Evolutionary conservation across 2,888 invertebrate species (phyloP).

Genomic region (Heliconius aoede): DNA sequence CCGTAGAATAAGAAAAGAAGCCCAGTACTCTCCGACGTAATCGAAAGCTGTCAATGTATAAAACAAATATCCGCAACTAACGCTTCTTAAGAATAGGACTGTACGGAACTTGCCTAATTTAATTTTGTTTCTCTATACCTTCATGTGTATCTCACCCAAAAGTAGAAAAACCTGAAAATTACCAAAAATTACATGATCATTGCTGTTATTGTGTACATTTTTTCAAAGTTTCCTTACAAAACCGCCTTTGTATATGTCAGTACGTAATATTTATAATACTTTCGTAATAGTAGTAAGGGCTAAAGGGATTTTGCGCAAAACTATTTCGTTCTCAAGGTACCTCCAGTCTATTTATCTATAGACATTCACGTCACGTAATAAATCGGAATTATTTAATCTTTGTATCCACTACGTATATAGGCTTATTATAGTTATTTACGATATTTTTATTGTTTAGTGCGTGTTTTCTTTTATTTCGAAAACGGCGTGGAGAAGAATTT

Average conservation of each 20-base stretch:
- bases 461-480: constrained; percentile 10
- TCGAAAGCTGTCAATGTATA: constrained; percentile 20
- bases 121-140: constrained; percentile 50
- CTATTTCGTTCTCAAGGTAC: constrained; percentile 62
- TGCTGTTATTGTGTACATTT: not conserved
- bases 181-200: not conserved
- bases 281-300: not conserved
- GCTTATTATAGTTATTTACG: constrained; percentile 49
- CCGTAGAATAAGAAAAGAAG: not conserved
- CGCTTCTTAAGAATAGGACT: constrained; percentile 38
- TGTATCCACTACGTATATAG: constrained; percentile 50
- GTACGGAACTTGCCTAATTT: constrained; percentile 50
- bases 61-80: constrained; percentile 19
- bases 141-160: constrained; percentile 26
- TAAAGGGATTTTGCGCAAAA: constrained; percentile 49
- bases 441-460: constrained; percentile 39
- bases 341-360: constrained; percentile 64
- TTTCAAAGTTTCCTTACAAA: not conserved
- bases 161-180: not conserved
- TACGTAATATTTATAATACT: not conserved
- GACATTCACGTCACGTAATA: constrained; percentile 72
- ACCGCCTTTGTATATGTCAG: constrained; percentile 30
- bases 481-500: not conserved
- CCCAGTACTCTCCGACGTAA: not conserved
- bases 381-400: constrained; percentile 75